These are phyloP conservation scores for Cheumatopsyche charites DNA, from an alignment of 1,140 invertebrate genomes.

Conservation along the genomic window DNA sequence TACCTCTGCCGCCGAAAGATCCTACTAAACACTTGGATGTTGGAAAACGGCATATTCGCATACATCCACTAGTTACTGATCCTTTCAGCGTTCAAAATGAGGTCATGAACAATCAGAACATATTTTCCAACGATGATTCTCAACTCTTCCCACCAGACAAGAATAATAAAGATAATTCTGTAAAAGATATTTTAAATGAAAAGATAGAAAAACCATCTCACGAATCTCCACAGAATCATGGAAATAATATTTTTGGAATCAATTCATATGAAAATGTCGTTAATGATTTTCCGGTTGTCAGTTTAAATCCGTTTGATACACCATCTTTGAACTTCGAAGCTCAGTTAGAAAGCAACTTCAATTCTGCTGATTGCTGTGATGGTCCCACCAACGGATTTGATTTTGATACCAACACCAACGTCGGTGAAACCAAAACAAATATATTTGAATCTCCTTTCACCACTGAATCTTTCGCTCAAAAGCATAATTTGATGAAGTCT, in stretches of 20 bases:
- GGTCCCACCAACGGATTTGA: conserved; percentile 21
- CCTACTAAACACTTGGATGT: conserved; percentile 70
- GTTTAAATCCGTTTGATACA: conserved; percentile 42
- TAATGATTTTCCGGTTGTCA: background rate
- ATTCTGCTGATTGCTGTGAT: conserved; percentile 40
- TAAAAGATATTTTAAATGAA: background rate
- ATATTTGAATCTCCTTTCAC: background rate
- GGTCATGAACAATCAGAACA: background rate
- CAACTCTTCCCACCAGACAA: background rate
- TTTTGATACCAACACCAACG: conserved; percentile 15
- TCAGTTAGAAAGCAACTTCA: conserved; percentile 43
- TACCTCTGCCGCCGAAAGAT: conserved; percentile 85
- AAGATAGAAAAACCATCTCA: background rate
- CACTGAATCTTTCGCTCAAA: background rate
- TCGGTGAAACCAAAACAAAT: background rate
- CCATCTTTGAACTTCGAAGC: conserved; percentile 45
- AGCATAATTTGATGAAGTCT: conserved; percentile 13
- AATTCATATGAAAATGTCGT: conserved; percentile 39
- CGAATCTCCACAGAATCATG: background rate
- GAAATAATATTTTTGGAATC: background rate
- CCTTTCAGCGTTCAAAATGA: background rate
- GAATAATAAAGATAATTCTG: background rate
- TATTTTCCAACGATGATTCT: background rate
- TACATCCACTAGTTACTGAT: conserved; percentile 87
- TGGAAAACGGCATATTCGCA: conserved; percentile 80